These are phyloP conservation scores for Toxostoma redivivum DNA, from an alignment of 2,113 vertebrate species.

Conservation along the genomic window DNA sequence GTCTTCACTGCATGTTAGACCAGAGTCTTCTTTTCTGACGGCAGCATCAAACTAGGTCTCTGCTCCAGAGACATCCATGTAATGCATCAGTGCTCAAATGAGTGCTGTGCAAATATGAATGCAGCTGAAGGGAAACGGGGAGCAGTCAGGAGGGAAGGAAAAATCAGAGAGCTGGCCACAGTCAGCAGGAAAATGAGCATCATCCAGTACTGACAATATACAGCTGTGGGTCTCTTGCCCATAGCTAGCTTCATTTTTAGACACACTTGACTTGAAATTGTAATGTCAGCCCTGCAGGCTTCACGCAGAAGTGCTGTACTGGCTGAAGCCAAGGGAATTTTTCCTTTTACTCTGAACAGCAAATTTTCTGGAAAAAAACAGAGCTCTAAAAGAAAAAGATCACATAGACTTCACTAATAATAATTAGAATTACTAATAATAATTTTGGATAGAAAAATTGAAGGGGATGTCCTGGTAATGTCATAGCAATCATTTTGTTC, in stretches of 20 bases:
- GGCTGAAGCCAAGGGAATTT: neutral
- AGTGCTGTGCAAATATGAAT: neutral
- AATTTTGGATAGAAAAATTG: neutral
- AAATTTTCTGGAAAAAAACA: neutral
- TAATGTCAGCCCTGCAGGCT: neutral
- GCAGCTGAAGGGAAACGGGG: neutral
- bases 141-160: neutral
- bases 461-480: neutral
- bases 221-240: neutral
- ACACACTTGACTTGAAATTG: neutral
- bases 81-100: neutral
- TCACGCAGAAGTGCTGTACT: neutral
- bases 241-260: neutral
- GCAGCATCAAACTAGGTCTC: neutral
- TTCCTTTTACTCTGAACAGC: neutral
- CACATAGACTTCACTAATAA: neutral
- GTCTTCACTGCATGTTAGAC: neutral
- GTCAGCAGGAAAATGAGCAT: neutral
- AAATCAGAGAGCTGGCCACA: neutral
- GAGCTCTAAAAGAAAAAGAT: neutral
- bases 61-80: neutral
- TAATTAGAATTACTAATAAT: neutral
- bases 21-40: neutral
- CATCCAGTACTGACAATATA: accelerated
- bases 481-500: neutral